Evolutionary conservation across 1,140 invertebrate species (phyloP), one percentile per base, ranked within the genome.

Genomic region (Diabrotica undecimpunctata): DNA sequence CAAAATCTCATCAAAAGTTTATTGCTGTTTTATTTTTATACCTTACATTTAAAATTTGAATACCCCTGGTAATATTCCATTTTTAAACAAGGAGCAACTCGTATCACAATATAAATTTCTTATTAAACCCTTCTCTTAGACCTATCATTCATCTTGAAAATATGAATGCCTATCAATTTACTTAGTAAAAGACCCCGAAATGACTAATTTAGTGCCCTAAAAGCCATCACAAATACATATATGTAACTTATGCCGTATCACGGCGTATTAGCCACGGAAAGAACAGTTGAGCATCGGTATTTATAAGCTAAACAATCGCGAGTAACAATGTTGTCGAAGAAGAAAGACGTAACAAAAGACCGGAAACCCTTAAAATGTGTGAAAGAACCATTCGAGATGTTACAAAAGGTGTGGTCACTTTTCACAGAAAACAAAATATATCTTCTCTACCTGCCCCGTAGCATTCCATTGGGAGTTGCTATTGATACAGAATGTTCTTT

Each of bases 401-500:
- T 66, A 72, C 70, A 75, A 76, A 76, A 76, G 74, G 74, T 76
- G 74, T 76, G 74, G 74, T 76, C 74, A 76, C 68, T 76, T 76
- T 75, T 75, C 72, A 74, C 66, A 76, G 73, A 75, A 76, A 74
- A 76, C 74, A 76, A 76, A 76, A 75, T 73, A 67, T 70, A 66
- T 73, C 68, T 68, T 67, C 46, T 68, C 72, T 76, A 76, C 74
- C 74, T 76, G 73, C 70, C 64, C 65, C 59, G 65, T 68, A 64
- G 66, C 73, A 76, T 76, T 76, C 74, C 72, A 72, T 58, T 61
- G 69, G 70, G 70, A 74, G 67, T 69, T 70, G 71, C 72, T 71
- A 76, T 76, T 76, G 73, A 76, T 76, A 74, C 72, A 70, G 74
- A 76, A 74, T 74, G 73, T 76, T 74, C 73, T 74, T 75, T 75